Evolutionary conservation across 2,797 vertebrate species (phyloP).

Genomic region (Adelosebastes latens): DNA sequence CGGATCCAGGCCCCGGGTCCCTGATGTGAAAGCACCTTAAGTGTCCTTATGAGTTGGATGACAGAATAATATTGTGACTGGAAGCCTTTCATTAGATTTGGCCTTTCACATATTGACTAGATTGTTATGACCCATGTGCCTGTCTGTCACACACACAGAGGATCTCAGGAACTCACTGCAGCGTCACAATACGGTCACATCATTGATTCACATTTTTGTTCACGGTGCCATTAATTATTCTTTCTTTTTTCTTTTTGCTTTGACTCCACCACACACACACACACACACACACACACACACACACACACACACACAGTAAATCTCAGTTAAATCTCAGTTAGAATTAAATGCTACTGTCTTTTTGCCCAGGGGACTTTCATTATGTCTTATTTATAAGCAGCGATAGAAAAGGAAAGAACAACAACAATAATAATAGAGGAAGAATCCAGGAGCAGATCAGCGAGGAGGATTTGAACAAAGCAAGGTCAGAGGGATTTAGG

Average conservation of each 20-base stretch:
- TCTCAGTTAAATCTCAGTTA: slow-evolving; percentile 28
- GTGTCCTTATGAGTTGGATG: background rate
- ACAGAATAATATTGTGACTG: background rate
- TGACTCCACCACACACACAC: background rate
- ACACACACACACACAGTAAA: slow-evolving; percentile 8
- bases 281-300: background rate
- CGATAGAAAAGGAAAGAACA: slow-evolving; percentile 30
- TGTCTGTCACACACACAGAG: background rate
- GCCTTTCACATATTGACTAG: slow-evolving; percentile 38
- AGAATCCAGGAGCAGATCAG: slow-evolving; percentile 19
- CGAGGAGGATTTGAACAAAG: slow-evolving; percentile 44
- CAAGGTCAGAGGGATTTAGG: slow-evolving; percentile 68
- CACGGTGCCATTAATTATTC: slow-evolving; percentile 7
- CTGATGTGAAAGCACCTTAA: too few relatives aligned
- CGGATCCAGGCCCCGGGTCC: too few relatives aligned
- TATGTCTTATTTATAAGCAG: slow-evolving; percentile 63
- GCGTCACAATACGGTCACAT: slow-evolving; percentile 8
- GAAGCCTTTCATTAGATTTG: slow-evolving; percentile 50
- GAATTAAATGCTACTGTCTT: slow-evolving; percentile 41
- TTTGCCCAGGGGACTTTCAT: slow-evolving; percentile 39
- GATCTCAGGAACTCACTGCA: background rate
- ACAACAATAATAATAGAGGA: slow-evolving; percentile 31
- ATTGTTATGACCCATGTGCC: slow-evolving; percentile 19
- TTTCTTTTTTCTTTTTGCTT: background rate
- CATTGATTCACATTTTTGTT: slow-evolving; percentile 29